Evolutionary conservation across 2,888 invertebrate genomes (phyloP), one percentile per base, ranked within the genome.

Genomic region (Apamea epomidion): DNA sequence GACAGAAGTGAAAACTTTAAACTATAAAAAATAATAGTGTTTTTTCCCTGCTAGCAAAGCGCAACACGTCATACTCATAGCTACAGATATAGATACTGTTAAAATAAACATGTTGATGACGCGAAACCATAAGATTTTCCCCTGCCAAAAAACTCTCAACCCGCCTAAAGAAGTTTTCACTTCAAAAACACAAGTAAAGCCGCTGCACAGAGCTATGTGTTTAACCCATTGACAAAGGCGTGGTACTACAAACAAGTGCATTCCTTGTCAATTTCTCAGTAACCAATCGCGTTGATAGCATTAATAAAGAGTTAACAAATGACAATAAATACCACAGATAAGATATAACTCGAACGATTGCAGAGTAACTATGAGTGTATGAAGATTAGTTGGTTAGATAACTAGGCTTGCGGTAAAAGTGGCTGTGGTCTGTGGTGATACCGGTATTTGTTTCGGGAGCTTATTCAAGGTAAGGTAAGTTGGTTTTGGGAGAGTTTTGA

Each of bases 241-340:
- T 68, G 51, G 67, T 67, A 68, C n/a, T 10, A 72, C 29, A 71
- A n/a, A 60, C 29, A 25, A 21, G 6, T 4, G 84, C n/a, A 60
- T 51, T 60, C 37, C 54, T 82, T 86, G 62, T 72, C 74, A 83
- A 72, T 69, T 87, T 85, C 87, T 84, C 37, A 58, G 72, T 83
- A 84, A 75, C 51, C 74, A 75, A 78, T 82, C 86, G 67, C 32
- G 37, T 45, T 54, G 83, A 84, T 83, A 65, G 58, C 74, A 54
- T 42, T 67, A 42, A 8, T 82, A 77, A n/a, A 74, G 42, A 71
- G 71, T 71, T 71, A n/a, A 86, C 74, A 84, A 83, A 75, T 86
- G 72, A 75, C 84, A 75, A 75, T 85, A 64, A 32, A 18, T 64
- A 71, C 64, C 45, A 62, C 68, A 83, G 84, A 85, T 85, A 85